Evolutionary conservation across 2,888 invertebrate genomes (phyloP), one percentile per base, ranked within the genome.

Genomic region (Cybosia mesomella): DNA sequence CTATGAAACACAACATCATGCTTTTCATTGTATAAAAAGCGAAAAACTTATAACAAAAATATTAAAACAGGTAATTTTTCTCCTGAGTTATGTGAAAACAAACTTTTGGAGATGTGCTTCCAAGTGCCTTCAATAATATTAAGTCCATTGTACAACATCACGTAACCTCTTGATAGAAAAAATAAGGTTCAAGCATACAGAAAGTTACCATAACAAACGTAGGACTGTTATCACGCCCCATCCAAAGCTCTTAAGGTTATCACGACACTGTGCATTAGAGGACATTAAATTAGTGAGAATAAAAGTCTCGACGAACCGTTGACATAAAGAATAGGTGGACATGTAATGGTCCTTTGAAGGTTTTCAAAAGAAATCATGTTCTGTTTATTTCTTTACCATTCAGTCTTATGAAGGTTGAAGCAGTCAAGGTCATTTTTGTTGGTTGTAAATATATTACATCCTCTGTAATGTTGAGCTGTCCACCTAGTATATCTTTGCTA

Each of bases 221-320:
- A 60, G 36, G 18, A 21, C 10, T 64, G 59, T 55, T 64, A 22
- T 68, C 63, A 64, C 36, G n/a, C 58, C 36, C 53, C 36, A 39
- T 59, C 59, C 59, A 64, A 68, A 55, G 68, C 59, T 64, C 64
- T 68, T 55, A 68, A 39, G 64, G n/a, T 13, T 34, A n/a, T 60
- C 63, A 43, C 18, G 7, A 28, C 54, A 10, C 54, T 39, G 21
- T 68, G 53, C 68, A 68, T 64, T 68, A 68, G 60, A 43, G 34
- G 55, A 43, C 53, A 64, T 68, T 64, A 64, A 59, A 67, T 61
- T 67, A 67, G 43, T 57, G 59, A 28, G 55, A 59, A 54, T 54
- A 15, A 24, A 59, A 22, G 59, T 59, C 39, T 10, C 21, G 15
- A 59, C 49, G 49, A 9, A 53, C 49, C 22, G 32, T 36, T 21